Percentiles rank a stretch among this genome's conserved stretches.
phyloP scores from a whole-genome alignment of 2,113 vertebrate species.

The Chauna torquata region DNA sequence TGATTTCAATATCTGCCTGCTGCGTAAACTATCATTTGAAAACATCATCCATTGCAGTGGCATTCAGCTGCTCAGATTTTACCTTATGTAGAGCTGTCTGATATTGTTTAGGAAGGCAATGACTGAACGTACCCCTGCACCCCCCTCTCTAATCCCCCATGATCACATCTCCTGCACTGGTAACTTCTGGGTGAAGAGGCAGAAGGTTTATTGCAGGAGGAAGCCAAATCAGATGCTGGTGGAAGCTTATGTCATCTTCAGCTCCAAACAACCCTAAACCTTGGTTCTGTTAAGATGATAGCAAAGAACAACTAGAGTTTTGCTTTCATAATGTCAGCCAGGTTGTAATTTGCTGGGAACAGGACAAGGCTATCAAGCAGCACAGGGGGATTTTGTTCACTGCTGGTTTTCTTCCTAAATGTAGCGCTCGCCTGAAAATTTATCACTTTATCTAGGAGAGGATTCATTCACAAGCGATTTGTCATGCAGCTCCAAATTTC shows the following conservation, averaged over 20 bases:
- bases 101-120: not conserved
- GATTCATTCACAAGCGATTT: constrained; percentile 23
- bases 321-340: not conserved
- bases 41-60: not conserved
- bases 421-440: not conserved
- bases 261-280: not conserved
- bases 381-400: not conserved
- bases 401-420: not conserved
- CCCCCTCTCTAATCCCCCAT: too few relatives aligned
- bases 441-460: constrained; percentile 1
- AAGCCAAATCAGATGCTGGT: accelerated
- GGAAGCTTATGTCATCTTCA: not conserved
- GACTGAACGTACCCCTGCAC: not conserved
- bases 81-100: too few relatives aligned
- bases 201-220: not conserved
- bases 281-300: not conserved
- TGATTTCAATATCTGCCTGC: not conserved
- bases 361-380: not conserved
- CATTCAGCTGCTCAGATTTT: not conserved
- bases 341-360: constrained; percentile 1
- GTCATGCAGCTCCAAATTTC: not conserved
- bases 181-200: not conserved
- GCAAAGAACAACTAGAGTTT: not conserved
- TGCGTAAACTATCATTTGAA: not conserved
- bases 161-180: not conserved